phyloP scores from a whole-genome alignment of 1,140 invertebrate genomes.

The Conus ventricosus region DNA sequence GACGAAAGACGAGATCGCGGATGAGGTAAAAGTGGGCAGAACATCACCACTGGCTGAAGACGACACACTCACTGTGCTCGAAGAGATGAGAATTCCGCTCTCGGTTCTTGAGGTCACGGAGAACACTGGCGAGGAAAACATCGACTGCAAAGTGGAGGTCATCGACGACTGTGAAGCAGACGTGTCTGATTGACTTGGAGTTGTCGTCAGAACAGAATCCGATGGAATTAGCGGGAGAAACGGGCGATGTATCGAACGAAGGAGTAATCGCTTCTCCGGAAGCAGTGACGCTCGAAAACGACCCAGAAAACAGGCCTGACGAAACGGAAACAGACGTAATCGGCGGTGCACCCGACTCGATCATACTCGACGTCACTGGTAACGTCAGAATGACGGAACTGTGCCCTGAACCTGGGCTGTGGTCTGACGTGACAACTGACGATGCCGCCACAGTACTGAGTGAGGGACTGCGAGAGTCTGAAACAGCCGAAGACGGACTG shows the following conservation, averaged over 20 bases:
- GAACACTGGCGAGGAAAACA: background rate
- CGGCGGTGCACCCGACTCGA: background rate
- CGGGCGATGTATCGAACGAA: background rate
- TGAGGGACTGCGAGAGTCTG: background rate
- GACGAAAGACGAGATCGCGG: background rate
- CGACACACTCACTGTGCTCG: background rate
- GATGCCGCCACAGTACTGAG: background rate
- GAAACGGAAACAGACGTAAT: background rate
- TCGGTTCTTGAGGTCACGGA: background rate
- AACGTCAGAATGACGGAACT: background rate
- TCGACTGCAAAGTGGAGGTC: background rate
- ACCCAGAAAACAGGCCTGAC: background rate
- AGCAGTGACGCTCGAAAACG: background rate
- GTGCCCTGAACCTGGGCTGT: background rate
- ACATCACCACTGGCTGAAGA: background rate
- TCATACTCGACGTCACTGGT: background rate
- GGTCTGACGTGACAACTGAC: background rate
- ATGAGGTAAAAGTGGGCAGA: background rate
- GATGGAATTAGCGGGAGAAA: background rate
- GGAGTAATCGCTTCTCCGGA: background rate
- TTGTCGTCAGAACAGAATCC: background rate
- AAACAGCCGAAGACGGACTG: background rate
- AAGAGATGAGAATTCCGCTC: background rate
- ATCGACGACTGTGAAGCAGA: too few relatives aligned
- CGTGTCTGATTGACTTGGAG: background rate